Evolutionary conservation across 2,888 invertebrate genomes (phyloP).

Genomic region (Oscheius sp.): DNA sequence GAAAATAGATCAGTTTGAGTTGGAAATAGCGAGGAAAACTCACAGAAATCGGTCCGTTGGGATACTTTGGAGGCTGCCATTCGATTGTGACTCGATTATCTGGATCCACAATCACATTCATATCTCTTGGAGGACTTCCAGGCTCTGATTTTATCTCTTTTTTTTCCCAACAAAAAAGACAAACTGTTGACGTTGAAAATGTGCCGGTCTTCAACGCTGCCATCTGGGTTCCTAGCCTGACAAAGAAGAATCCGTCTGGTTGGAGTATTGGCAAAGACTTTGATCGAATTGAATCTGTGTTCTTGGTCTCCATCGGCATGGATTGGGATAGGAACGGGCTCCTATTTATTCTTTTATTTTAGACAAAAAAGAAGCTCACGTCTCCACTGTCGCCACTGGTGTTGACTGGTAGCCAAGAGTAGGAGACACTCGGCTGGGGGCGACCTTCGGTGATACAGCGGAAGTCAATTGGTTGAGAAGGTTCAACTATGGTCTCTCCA

Average conservation of each 20-base stretch:
- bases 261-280: slow-evolving; percentile 61
- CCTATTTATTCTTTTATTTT: slow-evolving; percentile 33
- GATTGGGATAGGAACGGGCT: slow-evolving; percentile 62
- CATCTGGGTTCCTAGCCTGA: slow-evolving; percentile 67
- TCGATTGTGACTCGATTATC: slow-evolving; percentile 67
- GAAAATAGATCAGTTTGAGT: no score
- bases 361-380: slow-evolving; percentile 25
- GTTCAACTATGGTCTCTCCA: slow-evolving; percentile 64
- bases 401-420: slow-evolving; percentile 68
- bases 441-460: slow-evolving; percentile 67
- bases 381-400: slow-evolving; percentile 57
- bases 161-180: slow-evolving; percentile 13
- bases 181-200: slow-evolving; percentile 64
- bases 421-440: slow-evolving; percentile 66
- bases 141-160: slow-evolving; percentile 59
- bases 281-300: slow-evolving; percentile 63
- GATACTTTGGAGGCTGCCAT: slow-evolving; percentile 66
- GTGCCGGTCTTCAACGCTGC: slow-evolving; percentile 61
- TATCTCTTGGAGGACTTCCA: slow-evolving; percentile 63
- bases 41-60: slow-evolving; percentile 67
- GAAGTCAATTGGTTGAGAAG: slow-evolving; percentile 65
- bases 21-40: no score
- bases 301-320: slow-evolving; percentile 47
- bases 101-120: slow-evolving; percentile 61
- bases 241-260: slow-evolving; percentile 63